phyloP scores from a whole-genome alignment of 2,888 invertebrate species.

The Prosopocoilus inquinatus region DNA sequence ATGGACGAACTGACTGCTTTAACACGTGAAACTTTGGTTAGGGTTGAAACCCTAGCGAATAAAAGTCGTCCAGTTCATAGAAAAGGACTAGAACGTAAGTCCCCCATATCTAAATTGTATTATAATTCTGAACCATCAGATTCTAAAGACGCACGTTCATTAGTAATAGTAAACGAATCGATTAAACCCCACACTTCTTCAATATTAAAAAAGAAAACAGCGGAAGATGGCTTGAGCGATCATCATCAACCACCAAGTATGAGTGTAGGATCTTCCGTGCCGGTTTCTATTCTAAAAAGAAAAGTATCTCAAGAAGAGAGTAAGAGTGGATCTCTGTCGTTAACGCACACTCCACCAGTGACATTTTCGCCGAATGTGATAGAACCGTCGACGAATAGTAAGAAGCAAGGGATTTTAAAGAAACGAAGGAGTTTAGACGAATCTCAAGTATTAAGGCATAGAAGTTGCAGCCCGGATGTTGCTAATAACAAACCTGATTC shows the following conservation, averaged over 20 bases:
- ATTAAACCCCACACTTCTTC: conserved; percentile 44
- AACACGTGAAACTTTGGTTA: conserved; percentile 66
- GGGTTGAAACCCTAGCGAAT: conserved; percentile 61
- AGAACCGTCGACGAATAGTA: conserved; percentile 61
- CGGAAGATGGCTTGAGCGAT: conserved; percentile 48
- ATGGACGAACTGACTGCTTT: conserved; percentile 65
- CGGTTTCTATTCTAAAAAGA: conserved; percentile 60
- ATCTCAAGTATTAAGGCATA: conserved; percentile 65
- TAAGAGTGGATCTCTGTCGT: conserved; percentile 31
- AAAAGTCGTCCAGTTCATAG: conserved; percentile 35
- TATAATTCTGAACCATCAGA: conserved; percentile 13
- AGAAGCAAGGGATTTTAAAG: conserved; percentile 77
- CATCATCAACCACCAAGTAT: conserved; percentile 27
- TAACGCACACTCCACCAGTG: conserved; percentile 64
- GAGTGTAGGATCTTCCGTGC: conserved; percentile 34
- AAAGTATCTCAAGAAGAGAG: conserved; percentile 54
- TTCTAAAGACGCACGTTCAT: not conserved
- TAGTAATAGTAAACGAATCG: conserved; percentile 10
- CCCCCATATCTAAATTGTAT: conserved; percentile 1
- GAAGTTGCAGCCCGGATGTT: conserved; percentile 70
- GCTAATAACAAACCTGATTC: conserved; percentile 60
- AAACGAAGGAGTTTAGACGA: conserved; percentile 82
- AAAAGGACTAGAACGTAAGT: conserved; percentile 5
- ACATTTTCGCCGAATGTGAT: conserved; percentile 78
- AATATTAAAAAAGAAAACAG: conserved; percentile 67